phyloP scores from a whole-genome alignment of 2,113 vertebrate species.

The Sebastes fasciatus region DNA sequence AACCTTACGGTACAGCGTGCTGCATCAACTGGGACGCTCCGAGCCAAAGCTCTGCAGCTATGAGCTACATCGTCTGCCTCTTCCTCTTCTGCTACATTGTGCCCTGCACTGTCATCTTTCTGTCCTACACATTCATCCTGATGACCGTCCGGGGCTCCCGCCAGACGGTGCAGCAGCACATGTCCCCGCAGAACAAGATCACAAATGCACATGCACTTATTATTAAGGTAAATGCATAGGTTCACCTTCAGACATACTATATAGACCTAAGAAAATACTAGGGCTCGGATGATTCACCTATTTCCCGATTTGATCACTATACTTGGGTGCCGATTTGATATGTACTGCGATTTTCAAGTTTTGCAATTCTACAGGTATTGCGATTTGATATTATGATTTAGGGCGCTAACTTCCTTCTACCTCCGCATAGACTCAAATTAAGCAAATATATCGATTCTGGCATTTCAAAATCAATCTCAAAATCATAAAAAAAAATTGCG shows the following conservation, averaged over 20 bases:
- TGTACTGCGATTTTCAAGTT: too few relatives aligned
- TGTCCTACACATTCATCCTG: slow-evolving; percentile 87
- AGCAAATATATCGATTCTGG: too few relatives aligned
- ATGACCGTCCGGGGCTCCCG: slow-evolving; percentile 83
- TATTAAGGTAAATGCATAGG: slow-evolving; percentile 81
- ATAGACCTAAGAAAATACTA: too few relatives aligned
- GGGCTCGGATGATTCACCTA: too few relatives aligned
- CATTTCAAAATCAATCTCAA: too few relatives aligned
- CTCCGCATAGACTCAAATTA: too few relatives aligned
- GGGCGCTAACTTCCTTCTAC: too few relatives aligned
- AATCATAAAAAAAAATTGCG: too few relatives aligned
- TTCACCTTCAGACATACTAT: background rate
- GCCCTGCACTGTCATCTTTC: slow-evolving; percentile 87
- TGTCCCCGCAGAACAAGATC: slow-evolving; percentile 81
- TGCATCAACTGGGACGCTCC: slow-evolving; percentile 88
- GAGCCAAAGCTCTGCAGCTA: slow-evolving; percentile 71
- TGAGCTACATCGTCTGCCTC: slow-evolving; percentile 88
- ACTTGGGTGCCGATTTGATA: too few relatives aligned
- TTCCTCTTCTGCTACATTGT: slow-evolving; percentile 90
- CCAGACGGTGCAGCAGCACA: slow-evolving; percentile 85
- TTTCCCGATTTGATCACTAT: too few relatives aligned
- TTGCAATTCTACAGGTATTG: too few relatives aligned
- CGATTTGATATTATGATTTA: too few relatives aligned
- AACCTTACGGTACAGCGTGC: slow-evolving; percentile 91
- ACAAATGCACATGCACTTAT: slow-evolving; percentile 82